Evolutionary conservation across 1,140 invertebrate species (phyloP).

Genomic region (Magallana ariakensis): DNA sequence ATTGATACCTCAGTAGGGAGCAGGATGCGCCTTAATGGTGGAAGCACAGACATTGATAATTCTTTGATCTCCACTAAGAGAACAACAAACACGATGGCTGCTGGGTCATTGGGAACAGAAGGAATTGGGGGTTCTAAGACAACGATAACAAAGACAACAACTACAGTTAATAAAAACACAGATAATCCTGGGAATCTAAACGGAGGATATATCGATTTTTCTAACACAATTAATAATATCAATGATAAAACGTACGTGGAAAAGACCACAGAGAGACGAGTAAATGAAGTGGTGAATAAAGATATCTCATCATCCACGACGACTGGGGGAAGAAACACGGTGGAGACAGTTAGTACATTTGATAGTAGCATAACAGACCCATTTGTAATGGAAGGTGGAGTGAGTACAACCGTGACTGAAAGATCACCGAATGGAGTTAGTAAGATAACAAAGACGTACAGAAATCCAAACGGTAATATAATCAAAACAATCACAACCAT

Average conservation of each 20-base stretch:
- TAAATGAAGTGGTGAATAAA: neutral
- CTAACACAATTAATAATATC: neutral
- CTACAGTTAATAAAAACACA: neutral
- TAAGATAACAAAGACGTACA: slow-evolving; percentile 12
- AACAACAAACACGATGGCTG: neutral
- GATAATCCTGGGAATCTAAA: neutral
- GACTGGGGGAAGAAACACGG: neutral
- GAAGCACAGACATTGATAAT: neutral
- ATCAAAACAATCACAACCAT: slow-evolving; percentile 42
- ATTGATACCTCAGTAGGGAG: neutral
- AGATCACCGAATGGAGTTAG: neutral
- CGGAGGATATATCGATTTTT: neutral
- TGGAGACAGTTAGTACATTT: neutral
- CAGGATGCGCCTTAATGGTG: neutral
- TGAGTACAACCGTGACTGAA: slow-evolving; percentile 4
- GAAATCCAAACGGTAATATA: neutral
- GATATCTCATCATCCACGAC: neutral
- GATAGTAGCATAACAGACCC: neutral
- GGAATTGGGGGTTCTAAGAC: neutral
- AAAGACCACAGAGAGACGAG: neutral
- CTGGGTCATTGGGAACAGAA: neutral
- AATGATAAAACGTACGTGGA: neutral
- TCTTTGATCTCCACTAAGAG: neutral
- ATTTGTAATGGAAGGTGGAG: neutral
- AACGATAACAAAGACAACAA: neutral